phyloP scores from a whole-genome alignment of 1,140 invertebrate genomes.

The Hyposmocoma kahamanoa region DNA sequence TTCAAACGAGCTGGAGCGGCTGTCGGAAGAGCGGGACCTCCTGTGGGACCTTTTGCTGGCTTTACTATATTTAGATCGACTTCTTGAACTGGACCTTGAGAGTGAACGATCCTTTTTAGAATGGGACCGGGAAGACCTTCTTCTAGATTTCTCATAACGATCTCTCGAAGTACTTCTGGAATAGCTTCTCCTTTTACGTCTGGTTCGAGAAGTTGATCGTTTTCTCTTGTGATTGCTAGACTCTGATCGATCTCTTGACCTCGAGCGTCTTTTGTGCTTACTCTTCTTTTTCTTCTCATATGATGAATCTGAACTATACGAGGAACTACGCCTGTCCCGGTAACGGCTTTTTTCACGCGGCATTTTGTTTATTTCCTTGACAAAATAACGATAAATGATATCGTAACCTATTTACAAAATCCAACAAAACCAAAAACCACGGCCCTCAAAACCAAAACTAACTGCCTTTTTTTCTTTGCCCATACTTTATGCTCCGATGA shows the following conservation, averaged over 20 bases:
- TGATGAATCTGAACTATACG: conserved; percentile 55
- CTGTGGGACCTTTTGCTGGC: conserved; percentile 35
- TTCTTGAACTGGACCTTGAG: conserved; percentile 45
- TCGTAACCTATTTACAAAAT: too few relatives aligned
- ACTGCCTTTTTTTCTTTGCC: too few relatives aligned
- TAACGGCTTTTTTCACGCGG: conserved; percentile 56
- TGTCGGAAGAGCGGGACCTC: conserved; percentile 42
- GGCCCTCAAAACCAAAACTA: too few relatives aligned
- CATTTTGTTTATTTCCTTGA: conserved; percentile 12
- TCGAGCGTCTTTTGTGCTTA: conserved; percentile 50
- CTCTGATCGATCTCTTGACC: conserved; percentile 50
- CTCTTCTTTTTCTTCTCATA: conserved; percentile 58
- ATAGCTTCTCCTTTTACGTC: conserved; percentile 44
- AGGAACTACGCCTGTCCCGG: conserved; percentile 52
- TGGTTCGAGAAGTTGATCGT: conserved; percentile 44
- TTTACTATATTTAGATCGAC: conserved; percentile 40
- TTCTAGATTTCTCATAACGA: conserved; percentile 47
- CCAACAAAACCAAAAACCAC: too few relatives aligned
- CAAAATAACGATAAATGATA: too few relatives aligned
- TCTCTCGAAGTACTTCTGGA: conserved; percentile 55
- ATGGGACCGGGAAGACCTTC: conserved; percentile 43
- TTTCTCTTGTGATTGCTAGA: conserved; percentile 41
- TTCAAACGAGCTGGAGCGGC: conserved; percentile 53
- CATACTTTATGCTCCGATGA: too few relatives aligned
- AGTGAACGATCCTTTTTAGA: conserved; percentile 40